Percentiles rank a stretch among this genome's conserved stretches.
Conservation (phyloP, 2,888 invertebrate genomes). For the Melipona beecheii region DNA sequence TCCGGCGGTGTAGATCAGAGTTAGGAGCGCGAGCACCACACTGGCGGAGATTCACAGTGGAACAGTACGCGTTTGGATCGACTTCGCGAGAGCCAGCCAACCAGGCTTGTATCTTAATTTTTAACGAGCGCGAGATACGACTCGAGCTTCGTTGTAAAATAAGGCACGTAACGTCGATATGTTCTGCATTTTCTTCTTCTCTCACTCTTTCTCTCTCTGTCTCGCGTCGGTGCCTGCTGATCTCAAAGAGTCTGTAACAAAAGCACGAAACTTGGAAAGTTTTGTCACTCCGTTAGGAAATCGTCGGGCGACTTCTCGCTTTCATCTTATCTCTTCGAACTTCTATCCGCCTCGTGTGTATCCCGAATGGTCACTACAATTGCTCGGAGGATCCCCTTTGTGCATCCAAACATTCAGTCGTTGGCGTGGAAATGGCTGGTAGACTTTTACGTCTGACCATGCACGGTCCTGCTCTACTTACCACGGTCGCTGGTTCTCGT, state of each 20-base stretch:
- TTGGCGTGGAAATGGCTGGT: not conserved
- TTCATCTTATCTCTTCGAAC: not conserved
- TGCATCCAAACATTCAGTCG: not conserved
- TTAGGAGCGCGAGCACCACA: not conserved
- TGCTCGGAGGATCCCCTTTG: not conserved
- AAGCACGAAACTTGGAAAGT: constrained; percentile 1
- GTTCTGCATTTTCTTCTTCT: not conserved
- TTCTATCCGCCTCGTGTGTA: not conserved
- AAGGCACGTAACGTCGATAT: not conserved
- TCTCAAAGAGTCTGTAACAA: not conserved
- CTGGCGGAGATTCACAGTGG: not conserved
- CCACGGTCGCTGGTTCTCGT: not conserved
- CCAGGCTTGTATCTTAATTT: not conserved
- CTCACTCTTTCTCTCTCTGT: too few relatives aligned
- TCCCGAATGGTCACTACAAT: not conserved
- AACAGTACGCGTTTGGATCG: not conserved
- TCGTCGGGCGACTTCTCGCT: not conserved
- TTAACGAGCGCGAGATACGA: too few relatives aligned
- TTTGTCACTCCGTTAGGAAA: not conserved
- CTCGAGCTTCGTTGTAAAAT: not conserved
- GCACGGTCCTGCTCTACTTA: not conserved
- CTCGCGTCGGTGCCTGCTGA: not conserved
- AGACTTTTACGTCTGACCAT: not conserved
- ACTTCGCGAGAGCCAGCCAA: too few relatives aligned
- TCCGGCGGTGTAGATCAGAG: not conserved